Evolutionary conservation across 2,888 invertebrate genomes (phyloP), one percentile per base, ranked within the genome.

Genomic region (Caenorhabditis sp.): DNA sequence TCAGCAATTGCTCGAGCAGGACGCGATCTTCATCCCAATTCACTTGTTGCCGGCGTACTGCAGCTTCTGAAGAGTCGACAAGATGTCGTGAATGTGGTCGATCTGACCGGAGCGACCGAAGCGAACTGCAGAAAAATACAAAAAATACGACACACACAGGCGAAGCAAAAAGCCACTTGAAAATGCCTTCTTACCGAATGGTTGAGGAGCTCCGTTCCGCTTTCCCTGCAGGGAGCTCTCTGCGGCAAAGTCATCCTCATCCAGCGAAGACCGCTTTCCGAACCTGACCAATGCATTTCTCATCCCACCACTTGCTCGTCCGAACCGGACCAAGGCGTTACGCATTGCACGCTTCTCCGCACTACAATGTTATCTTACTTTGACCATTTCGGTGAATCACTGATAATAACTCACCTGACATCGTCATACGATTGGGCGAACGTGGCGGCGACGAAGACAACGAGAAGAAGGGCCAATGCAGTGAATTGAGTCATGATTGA

Each of bases 41-140:
- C 80, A 85, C 76, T 86, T 82, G 67, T 70, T 83, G 81, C 81
- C 83, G 79, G 85, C 87, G 70, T 71, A 80, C 69, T 85, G 80
- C 47, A 88, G 84, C 69, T 80, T 84, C 71, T 86, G 85, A 71
- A 88, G 79, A 11, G 88, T 88, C 56, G 82, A 84, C 58, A 88
- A 70, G 53, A 88, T 87, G 84, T 88, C 88, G 80, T 87, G 86
- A 85, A 88, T 87, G 84, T 87, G 88, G 60, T 88, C 88, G 47
- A 85, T 64, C 40, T 85, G 86, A 28, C 87, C 87, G 18, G 88
- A 88, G 26, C 88, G 85, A 53, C 88, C 88, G 80, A 88, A 88
- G 51, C 88, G 84, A 40, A 88, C 88, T 88, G 84, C 68, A 83
- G 61, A 61, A 9, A 47, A 61, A 60, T 22, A n/a, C 15, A 56